A percentile compares a stretch with the other conserved stretches of the same genome.
Evolutionary conservation across 2,797 vertebrate species (phyloP).

Genomic region (Urophycis tenuis): DNA sequence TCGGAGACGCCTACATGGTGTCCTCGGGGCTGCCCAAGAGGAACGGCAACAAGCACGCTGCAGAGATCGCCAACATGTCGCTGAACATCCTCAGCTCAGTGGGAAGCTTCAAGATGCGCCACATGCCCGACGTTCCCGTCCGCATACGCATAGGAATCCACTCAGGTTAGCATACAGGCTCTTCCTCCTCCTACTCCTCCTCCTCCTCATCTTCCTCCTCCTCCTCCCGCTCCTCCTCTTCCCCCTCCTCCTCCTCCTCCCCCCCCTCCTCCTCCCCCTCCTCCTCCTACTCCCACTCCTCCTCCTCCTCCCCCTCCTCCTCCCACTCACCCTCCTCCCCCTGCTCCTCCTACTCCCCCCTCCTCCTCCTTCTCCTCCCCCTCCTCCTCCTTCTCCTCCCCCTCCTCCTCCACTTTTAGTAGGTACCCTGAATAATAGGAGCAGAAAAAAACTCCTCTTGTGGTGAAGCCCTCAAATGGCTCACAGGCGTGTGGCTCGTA

Average conservation of each 20-base stretch:
- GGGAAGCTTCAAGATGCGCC: constrained; percentile 78
- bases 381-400: background rate
- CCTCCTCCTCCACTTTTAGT: background rate
- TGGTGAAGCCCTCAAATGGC: background rate
- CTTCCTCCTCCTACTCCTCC: background rate
- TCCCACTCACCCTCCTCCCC: too few species aligned
- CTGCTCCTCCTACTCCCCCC: background rate
- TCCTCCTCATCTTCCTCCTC: background rate
- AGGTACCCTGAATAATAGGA: background rate
- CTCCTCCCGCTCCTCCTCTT: background rate
- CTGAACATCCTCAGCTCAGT: constrained; percentile 83
- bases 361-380: background rate
- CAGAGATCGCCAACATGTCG: constrained; percentile 82
- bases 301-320: too few species aligned
- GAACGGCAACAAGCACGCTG: constrained; percentile 80
- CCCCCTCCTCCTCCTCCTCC: background rate
- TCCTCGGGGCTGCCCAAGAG: constrained; percentile 78
- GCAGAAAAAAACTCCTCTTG: background rate
- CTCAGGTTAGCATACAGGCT: constrained; percentile 66
- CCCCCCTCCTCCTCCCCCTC: background rate
- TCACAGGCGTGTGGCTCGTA: background rate
- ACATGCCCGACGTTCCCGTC: constrained; percentile 81
- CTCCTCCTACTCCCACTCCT: background rate
- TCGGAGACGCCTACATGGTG: constrained; percentile 83
- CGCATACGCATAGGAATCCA: constrained; percentile 82